These are phyloP conservation scores for Aldrovandia affinis DNA, from an alignment of 2,797 vertebrate genomes.

Conservation along the genomic window DNA sequence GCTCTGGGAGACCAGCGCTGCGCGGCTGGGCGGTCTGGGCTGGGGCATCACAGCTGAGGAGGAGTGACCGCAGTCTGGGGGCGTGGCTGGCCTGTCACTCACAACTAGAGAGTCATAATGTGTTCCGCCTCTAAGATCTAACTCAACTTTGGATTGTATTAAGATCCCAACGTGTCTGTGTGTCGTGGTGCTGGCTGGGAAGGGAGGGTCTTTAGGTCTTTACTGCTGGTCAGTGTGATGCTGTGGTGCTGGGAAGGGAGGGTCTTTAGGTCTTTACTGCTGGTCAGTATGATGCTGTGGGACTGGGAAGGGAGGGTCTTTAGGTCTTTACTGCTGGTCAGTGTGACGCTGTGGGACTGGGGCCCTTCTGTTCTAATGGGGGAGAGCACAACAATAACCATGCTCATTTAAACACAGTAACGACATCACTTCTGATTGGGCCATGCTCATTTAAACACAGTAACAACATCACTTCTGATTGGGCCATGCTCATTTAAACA, in stretches of 20 bases:
- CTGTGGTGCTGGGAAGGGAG: background rate
- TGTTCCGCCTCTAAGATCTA: background rate
- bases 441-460: no score
- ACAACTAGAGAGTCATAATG: background rate
- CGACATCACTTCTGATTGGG: conserved; percentile 1
- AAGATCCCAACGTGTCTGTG: background rate
- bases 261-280: background rate
- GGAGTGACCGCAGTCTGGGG: background rate
- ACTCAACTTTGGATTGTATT: background rate
- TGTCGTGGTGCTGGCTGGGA: no score
- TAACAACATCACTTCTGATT: conserved; percentile 13
- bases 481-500: conserved; percentile 8
- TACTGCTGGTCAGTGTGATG: background rate
- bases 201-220: background rate
- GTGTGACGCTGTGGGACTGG: background rate
- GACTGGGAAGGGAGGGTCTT: background rate
- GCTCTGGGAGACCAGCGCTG: background rate
- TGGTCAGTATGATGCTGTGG: no score
- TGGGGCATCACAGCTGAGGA: background rate
- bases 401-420: conserved; percentile 14
- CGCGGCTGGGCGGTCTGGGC: no score
- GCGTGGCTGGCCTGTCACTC: background rate
- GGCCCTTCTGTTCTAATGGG: background rate
- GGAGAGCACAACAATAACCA: background rate
- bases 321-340: background rate